phyloP scores from a whole-genome alignment of 2,888 invertebrate species.

The Geotrupes spiniger region DNA sequence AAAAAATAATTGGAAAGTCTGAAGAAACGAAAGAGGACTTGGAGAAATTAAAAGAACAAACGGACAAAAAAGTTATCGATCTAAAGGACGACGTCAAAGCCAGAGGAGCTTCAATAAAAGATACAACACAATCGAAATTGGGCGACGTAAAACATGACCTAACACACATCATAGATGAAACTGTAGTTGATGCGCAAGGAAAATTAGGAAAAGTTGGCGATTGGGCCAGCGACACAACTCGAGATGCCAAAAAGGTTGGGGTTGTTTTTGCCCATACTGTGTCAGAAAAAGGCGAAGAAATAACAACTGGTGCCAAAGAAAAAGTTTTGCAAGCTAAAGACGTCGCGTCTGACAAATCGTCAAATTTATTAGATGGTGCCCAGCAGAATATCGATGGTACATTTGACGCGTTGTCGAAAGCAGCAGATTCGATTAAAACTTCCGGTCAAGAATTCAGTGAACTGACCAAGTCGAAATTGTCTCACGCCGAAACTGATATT shows the following conservation, averaged over 20 bases:
- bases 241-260: not conserved
- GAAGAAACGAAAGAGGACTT: constrained; percentile 16
- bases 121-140: not conserved
- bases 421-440: no score
- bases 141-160: constrained; percentile 10
- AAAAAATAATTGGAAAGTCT: constrained; percentile 23
- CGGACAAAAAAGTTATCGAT: constrained; percentile 6
- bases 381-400: not conserved
- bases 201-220: not conserved
- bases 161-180: constrained; percentile 7
- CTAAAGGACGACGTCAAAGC: constrained; percentile 7
- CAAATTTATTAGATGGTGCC: no score
- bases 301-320: not conserved
- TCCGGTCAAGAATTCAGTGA: no score
- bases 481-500: no score
- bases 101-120: not conserved
- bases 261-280: not conserved
- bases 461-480: no score
- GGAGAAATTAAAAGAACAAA: constrained; percentile 10
- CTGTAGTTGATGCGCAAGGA: not conserved
- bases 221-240: not conserved
- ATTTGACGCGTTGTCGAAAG: constrained; percentile 7
- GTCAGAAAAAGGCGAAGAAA: not conserved
- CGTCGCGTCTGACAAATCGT: no score
- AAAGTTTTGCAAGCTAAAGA: constrained; percentile 3